A percentile compares a stretch with the other conserved stretches of the same genome.
Conservation (phyloP, 2,113 vertebrate genomes). For the Nerophis lumbriciformis region DNA sequence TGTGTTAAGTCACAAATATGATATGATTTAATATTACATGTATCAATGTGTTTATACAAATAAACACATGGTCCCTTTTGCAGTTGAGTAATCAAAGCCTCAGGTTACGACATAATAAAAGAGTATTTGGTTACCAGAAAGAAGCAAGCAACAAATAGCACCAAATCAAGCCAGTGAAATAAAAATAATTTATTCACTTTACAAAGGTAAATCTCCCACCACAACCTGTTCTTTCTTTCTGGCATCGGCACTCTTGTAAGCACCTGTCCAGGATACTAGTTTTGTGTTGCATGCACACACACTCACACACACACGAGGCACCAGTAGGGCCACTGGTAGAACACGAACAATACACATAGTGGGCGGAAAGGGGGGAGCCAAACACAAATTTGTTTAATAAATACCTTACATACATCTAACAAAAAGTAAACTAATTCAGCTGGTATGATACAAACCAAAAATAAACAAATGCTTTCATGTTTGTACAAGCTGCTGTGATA, state of each 20-base stretch:
- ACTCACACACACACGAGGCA: slow-evolving; percentile 32
- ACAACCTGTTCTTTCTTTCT: slow-evolving; percentile 72
- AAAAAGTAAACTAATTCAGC: slow-evolving; percentile 86
- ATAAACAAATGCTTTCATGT: slow-evolving; percentile 90
- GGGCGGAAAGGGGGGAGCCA: slow-evolving; percentile 77
- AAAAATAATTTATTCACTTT: slow-evolving; percentile 88
- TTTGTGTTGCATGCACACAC: slow-evolving; percentile 32
- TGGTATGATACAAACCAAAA: slow-evolving; percentile 90
- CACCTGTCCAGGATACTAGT: slow-evolving; percentile 68
- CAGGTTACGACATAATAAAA: not conserved
- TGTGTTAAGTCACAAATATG: no score
- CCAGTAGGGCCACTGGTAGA: slow-evolving; percentile 37
- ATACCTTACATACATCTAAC: slow-evolving; percentile 86
- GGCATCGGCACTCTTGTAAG: slow-evolving; percentile 63
- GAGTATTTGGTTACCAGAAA: not conserved
- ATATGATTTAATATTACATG: no score
- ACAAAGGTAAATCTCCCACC: slow-evolving; percentile 85
- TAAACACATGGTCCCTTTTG: no score
- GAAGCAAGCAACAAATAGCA: slow-evolving; percentile 13
- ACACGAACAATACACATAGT: slow-evolving; percentile 73
- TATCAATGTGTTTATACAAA: no score
- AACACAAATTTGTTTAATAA: slow-evolving; percentile 87
- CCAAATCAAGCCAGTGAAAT: slow-evolving; percentile 66
- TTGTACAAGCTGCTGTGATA: slow-evolving; percentile 90
- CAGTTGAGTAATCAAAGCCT: no score